phyloP scores from a whole-genome alignment of 1,140 invertebrate genomes.

The Cecropterus lyciades region DNA sequence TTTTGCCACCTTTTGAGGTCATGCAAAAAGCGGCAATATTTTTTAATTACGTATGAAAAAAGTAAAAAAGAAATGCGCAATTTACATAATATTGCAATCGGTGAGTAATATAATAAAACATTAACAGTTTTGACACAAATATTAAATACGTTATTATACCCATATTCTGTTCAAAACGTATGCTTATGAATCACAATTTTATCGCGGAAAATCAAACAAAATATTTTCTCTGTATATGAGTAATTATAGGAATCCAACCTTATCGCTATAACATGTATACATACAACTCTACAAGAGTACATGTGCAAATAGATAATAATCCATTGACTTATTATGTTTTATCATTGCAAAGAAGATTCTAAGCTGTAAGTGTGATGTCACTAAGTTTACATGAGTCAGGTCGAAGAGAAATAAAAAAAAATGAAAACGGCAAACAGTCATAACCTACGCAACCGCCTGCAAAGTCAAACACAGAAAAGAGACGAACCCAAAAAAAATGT shows the following conservation, averaged over 20 bases:
- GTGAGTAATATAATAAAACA: no score
- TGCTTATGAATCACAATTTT: slow-evolving; percentile 23
- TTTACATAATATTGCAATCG: no score
- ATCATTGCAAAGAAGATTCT: slow-evolving; percentile 20
- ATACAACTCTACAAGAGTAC: slow-evolving; percentile 19
- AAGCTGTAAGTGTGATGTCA: slow-evolving; percentile 35
- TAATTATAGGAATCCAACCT: slow-evolving; percentile 12
- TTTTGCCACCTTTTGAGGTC: no score
- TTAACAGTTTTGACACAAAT: no score
- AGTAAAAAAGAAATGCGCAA: no score
- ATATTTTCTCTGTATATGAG: slow-evolving; percentile 14
- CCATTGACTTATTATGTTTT: slow-evolving; percentile 28
- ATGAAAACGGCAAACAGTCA: slow-evolving; percentile 35
- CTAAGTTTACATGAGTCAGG: slow-evolving; percentile 40
- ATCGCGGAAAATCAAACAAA: slow-evolving; percentile 22
- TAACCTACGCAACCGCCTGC: slow-evolving; percentile 40
- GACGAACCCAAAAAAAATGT: slow-evolving; percentile 46
- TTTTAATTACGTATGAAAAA: no score
- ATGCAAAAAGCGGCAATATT: no score
- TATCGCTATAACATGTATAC: neutral
- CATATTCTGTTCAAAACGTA: no score
- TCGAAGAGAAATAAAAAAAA: slow-evolving; percentile 45
- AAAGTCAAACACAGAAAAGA: slow-evolving; percentile 42
- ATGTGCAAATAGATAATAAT: slow-evolving; percentile 27
- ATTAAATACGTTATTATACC: no score